Evolutionary conservation across 2,797 vertebrate species (phyloP).

Genomic region (Forpus xanthops): DNA sequence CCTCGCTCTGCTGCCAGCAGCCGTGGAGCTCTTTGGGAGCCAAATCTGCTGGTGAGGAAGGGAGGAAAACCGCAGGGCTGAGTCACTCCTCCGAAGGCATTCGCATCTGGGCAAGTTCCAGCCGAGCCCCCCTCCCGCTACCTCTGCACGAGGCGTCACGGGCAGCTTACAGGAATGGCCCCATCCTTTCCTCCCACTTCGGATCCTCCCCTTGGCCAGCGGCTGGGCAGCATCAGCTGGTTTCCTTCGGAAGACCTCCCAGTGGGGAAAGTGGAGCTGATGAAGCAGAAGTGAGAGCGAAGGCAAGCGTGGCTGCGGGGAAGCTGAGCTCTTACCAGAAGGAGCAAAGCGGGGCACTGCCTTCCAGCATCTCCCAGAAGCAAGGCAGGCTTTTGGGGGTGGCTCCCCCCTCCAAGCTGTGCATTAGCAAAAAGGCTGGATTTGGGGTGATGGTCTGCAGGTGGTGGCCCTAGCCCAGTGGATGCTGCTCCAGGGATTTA

Average conservation of each 20-base stretch:
- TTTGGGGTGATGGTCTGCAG: not conserved
- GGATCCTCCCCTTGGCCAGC: not conserved
- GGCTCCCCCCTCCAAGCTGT: accelerated
- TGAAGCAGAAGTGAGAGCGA: not conserved
- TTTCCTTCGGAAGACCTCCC: not conserved
- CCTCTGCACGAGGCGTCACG: not conserved
- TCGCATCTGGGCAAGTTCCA: conserved; percentile 9
- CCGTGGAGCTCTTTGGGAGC: not conserved
- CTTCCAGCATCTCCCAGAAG: not conserved
- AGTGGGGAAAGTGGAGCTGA: not conserved
- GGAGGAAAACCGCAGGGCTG: conserved; percentile 48
- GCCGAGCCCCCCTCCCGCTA: not conserved
- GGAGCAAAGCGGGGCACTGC: not conserved
- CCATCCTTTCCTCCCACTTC: not conserved
- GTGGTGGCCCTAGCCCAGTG: not conserved
- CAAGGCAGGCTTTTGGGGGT: not conserved
- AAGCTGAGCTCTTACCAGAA: conserved; percentile 22
- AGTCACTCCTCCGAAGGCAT: conserved; percentile 12
- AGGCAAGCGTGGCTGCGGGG: not conserved
- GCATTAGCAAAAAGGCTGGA: not conserved
- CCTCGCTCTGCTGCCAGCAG: not conserved
- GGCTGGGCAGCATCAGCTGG: not conserved
- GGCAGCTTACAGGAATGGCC: conserved; percentile 18
- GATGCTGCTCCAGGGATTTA: not conserved
- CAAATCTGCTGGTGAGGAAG: not conserved